A percentile compares a stretch with the other conserved stretches of the same genome.
Evolutionary conservation across 2,888 invertebrate genomes (phyloP).

Genomic region (Pandemis cinnamomeana): DNA sequence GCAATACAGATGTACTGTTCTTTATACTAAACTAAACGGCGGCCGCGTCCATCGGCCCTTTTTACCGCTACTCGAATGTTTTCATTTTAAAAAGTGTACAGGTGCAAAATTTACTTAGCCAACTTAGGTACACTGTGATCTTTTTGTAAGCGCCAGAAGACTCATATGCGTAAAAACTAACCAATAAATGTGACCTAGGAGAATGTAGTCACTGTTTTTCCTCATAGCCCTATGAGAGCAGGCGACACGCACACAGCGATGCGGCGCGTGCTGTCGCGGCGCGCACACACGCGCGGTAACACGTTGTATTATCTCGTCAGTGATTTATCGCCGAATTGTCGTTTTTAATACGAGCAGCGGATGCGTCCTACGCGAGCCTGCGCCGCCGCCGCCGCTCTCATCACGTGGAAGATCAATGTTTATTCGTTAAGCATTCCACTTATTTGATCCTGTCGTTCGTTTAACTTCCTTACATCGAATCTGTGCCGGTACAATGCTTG

Average conservation of each 20-base stretch:
- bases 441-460: background rate
- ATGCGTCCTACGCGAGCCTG: background rate
- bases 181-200: background rate
- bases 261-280: constrained; percentile 1
- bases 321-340: constrained; percentile 13
- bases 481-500: background rate
- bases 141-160: background rate
- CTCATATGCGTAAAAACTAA: background rate
- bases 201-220: background rate
- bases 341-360: constrained; percentile 1
- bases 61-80: too few species aligned
- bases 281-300: background rate
- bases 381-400: background rate
- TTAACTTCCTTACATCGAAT: background rate
- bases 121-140: background rate
- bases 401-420: background rate
- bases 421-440: background rate
- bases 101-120: background rate
- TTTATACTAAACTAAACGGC: too few species aligned
- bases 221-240: background rate
- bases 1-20: too few species aligned
- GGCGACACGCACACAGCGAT: too few species aligned
- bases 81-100: too few species aligned
- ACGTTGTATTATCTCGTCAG: background rate
- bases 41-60: too few species aligned